Evolutionary conservation across 2,113 vertebrate genomes (phyloP), one percentile per base, ranked within the genome.

Genomic region (Sciurus niger): DNA sequence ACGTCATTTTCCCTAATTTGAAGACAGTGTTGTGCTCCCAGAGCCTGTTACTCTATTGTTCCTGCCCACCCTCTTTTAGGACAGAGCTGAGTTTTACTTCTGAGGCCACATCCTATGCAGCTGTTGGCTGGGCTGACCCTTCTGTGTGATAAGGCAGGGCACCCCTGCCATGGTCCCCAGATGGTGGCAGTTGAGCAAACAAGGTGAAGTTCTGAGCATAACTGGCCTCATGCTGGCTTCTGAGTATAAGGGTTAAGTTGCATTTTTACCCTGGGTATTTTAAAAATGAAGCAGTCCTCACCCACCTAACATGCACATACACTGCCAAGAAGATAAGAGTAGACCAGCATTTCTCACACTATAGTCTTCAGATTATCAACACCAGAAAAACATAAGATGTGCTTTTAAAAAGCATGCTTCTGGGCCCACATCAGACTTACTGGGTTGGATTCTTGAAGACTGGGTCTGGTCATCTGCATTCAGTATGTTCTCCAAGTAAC

Each of bases 101-200:
- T 63, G 51, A 0, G 0, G 67, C 46, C 0, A 0, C 1, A 30
- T 5, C 24, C 17, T 17, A 12, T 28, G 4, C 25, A 48, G 17
- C n/a, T 8, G 2, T 20, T 43, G 4, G 8, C 55, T 7, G n/a
- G 28, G 63, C 30, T 43, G 11, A 40, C 43, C 40, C 6, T 0
- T 58, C 53, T 78, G 2, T 22, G 17, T n/a, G 34, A 46, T 28
- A 55, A 12, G 40, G 12, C 2, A 63, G 48, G 37, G 25, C 65
- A 4, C 32, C 18, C 13, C 6, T 60, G 14, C 25, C 37, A 14
- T 0, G 25, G 40, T 77, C 92, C n/a, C 34, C 32, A 67, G 53
- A 30, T 70, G 25, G 55, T n/a, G 37, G 74, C 12, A 16, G 22
- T 74, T 40, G 40, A 43, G 30, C 3, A 10, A 73, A 83, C 65